Conservation (phyloP, 2,888 invertebrate genomes). For the Tuta absoluta region DNA sequence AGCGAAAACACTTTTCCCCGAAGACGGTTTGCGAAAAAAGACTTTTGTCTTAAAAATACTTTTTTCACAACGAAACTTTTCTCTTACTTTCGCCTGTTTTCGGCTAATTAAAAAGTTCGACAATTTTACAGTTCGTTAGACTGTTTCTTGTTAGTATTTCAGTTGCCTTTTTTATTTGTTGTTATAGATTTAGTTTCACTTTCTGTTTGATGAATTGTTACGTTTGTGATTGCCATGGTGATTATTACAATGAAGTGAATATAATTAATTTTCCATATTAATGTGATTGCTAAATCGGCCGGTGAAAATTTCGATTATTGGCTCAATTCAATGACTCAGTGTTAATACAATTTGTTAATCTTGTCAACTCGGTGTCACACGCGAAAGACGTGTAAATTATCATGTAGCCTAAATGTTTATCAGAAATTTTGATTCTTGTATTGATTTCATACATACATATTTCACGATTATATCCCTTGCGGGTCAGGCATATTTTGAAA, state of each 20-base stretch:
- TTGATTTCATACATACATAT: too few species aligned
- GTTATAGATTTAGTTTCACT: conserved; percentile 2
- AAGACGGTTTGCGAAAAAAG: conserved; percentile 10
- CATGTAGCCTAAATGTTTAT: too few species aligned
- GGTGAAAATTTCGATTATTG: too few species aligned
- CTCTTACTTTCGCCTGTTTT: conserved; percentile 14
- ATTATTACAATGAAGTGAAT: not conserved
- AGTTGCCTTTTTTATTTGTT: not conserved
- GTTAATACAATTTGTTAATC: too few species aligned
- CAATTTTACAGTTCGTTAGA: conserved; percentile 1
- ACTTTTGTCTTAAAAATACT: conserved; percentile 34
- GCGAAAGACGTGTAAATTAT: too few species aligned
- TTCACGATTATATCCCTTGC: too few species aligned
- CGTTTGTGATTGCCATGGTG: not conserved
- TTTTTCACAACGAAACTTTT: conserved; percentile 21
- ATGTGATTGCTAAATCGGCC: too few species aligned
- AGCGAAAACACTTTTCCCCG: conserved; percentile 45
- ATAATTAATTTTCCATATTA: not conserved
- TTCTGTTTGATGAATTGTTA: not conserved
- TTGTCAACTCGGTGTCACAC: too few species aligned
- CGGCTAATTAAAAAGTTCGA: conserved; percentile 12
- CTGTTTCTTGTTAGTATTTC: not conserved
- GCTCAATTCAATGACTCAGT: too few species aligned
- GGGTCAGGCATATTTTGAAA: too few species aligned
- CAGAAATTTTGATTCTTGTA: too few species aligned